Evolutionary conservation across 2,113 vertebrate genomes (phyloP), one percentile per base, ranked within the genome.

Genomic region (Cranoglanis bouderius): DNA sequence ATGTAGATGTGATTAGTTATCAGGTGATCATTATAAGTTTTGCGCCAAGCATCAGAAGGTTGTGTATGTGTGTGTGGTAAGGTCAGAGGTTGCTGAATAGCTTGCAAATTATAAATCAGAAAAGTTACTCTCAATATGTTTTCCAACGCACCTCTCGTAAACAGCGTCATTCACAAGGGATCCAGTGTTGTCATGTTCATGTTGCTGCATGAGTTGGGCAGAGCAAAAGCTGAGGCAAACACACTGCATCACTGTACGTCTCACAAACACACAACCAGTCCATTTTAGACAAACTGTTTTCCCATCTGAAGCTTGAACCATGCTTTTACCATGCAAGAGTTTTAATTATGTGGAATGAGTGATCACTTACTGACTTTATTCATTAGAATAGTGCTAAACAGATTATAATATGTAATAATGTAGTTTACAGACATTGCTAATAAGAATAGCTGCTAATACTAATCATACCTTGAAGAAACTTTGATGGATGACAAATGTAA

Each of bases 201-300:
- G 59, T 82, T 90, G 80, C 65, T 82, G 82, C 80, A 82, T 86
- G 65, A 84, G 78, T 72, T 91, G 59, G 53, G 43, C 63, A 26
- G n/a, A 86, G 89, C 88, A 90, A 92, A 91, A 65, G 59, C 74
- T 32, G 63, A 72, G 43, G 4, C 49, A 85, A 85, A 85, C 12
- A 61, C 80, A 89, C 26, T 80, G 75, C 46, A 80, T 77, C 67
- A 72, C 67, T 72, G 35, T 40, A 29, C 40, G 55, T 53, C 49
- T 81, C 29, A 85, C 67, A 77, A 77, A 70, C 72, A 87, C 40
- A 49, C 29, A 10, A 80, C 6, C 49, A 19, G 49, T 9, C 84
- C 46, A 84, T n/a, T 78, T 89, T 88, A 75, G 18, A 85, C 55
- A 59, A 72, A 85, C 70, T 46, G 35, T 85, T 89, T 83, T 59